These are phyloP conservation scores for Myotis lucifugus DNA, from an alignment of 2,113 vertebrate genomes.

Conservation along the genomic window DNA sequence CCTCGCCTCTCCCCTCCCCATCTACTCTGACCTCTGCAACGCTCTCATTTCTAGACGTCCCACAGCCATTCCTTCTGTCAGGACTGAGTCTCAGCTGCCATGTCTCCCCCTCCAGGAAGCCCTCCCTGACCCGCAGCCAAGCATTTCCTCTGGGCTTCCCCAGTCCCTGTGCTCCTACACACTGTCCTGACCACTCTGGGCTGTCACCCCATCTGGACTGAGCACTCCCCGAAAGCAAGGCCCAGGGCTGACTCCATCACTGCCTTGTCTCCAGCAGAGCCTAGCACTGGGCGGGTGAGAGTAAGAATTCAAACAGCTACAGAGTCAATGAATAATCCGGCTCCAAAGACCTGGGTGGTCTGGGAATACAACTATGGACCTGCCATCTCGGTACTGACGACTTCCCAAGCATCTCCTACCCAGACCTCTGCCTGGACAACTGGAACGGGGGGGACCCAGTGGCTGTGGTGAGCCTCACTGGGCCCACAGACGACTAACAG, in stretches of 20 bases:
- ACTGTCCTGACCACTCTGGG: background rate
- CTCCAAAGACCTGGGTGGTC: background rate
- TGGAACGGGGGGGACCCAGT: fast-evolving
- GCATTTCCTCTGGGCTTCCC: background rate
- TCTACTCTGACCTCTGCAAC: background rate
- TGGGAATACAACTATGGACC: fast-evolving
- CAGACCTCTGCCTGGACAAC: background rate
- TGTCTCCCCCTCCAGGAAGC: background rate
- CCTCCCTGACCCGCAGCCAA: background rate
- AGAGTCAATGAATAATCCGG: background rate
- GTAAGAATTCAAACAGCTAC: background rate
- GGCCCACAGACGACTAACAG: background rate
- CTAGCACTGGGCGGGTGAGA: background rate
- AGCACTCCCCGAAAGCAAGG: background rate
- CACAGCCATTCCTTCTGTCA: background rate
- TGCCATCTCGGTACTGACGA: background rate
- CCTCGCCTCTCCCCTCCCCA: too few species aligned
- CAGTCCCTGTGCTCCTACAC: background rate
- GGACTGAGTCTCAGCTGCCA: background rate
- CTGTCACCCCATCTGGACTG: background rate
- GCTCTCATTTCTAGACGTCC: background rate
- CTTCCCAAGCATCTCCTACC: background rate
- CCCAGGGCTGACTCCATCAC: background rate
- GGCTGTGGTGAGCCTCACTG: background rate
- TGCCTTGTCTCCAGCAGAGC: background rate